phyloP scores from a whole-genome alignment of 2,797 vertebrate genomes.

The Mionectes olivaceus region DNA sequence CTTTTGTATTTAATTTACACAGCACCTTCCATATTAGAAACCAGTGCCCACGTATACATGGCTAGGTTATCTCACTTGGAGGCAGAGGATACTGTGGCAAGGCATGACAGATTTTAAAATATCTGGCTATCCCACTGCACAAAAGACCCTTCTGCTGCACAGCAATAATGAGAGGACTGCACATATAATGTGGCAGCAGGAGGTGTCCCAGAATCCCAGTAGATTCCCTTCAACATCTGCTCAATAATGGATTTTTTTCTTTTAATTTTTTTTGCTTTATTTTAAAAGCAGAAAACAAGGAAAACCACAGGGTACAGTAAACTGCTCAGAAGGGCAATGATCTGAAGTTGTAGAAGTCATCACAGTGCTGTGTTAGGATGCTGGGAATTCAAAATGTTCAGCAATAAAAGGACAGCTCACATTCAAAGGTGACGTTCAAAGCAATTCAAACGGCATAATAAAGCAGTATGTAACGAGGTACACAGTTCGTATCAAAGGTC shows the following conservation, averaged over 20 bases:
- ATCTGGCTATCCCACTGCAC: not conserved
- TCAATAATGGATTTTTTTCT: not conserved
- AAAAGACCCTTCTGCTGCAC: not conserved
- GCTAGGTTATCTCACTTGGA: not conserved
- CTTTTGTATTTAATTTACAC: not conserved
- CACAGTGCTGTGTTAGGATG: not conserved
- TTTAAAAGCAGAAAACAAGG: slow-evolving; percentile 24
- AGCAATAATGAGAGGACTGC: not conserved
- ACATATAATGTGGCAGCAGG: not conserved
- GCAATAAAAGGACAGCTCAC: not conserved
- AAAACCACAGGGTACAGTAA: slow-evolving; percentile 23
- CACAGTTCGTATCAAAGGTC: not conserved
- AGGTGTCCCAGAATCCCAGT: not conserved
- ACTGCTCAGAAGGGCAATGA: not conserved
- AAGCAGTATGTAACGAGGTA: slow-evolving; percentile 24
- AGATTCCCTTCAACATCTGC: not conserved
- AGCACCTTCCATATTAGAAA: not conserved
- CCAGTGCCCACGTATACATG: no score
- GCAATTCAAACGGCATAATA: slow-evolving; percentile 16
- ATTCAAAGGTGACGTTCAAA: slow-evolving; percentile 51
- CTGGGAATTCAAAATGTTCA: slow-evolving; percentile 30
- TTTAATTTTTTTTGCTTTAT: not conserved
- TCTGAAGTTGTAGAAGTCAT: slow-evolving; percentile 25
- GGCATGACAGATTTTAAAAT: not conserved
- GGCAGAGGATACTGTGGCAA: not conserved